Conservation (phyloP, 1,140 invertebrate genomes). For the Sesamia nonagrioides region DNA sequence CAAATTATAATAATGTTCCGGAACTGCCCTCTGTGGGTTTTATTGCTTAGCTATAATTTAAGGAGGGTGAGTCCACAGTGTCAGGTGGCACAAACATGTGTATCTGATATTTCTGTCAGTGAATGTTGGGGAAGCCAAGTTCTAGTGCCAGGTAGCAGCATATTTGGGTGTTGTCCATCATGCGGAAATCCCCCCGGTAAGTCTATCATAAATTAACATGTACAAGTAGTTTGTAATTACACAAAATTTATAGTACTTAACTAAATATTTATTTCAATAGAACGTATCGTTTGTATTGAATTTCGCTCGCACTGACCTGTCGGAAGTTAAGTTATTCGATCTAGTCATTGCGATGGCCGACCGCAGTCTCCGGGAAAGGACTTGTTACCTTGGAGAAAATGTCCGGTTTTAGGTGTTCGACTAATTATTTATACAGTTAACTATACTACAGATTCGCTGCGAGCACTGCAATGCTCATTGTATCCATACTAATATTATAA, state of each 20-base stretch:
- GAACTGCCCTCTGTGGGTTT: constrained; percentile 5
- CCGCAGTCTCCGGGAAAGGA: constrained; percentile 60
- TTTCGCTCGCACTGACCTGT: constrained; percentile 44
- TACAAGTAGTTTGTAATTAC: not conserved
- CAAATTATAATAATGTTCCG: not conserved
- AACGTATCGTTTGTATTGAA: constrained; percentile 33
- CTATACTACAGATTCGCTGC: not conserved
- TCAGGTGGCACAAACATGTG: constrained; percentile 71
- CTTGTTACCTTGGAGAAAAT: constrained; percentile 58
- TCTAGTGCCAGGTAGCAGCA: constrained; percentile 61
- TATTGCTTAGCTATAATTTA: constrained; percentile 51
- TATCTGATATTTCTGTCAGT: constrained; percentile 71
- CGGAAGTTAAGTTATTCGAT: constrained; percentile 53
- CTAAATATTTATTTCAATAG: not conserved
- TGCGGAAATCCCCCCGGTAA: constrained; percentile 65
- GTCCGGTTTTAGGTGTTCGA: constrained; percentile 49
- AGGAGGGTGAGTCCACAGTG: constrained; percentile 57
- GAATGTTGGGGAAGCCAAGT: constrained; percentile 70
- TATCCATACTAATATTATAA: no score
- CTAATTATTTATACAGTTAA: constrained; percentile 33
- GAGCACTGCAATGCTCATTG: no score
- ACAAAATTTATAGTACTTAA: not conserved
- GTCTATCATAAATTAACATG: not conserved
- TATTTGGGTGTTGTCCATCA: constrained; percentile 80
- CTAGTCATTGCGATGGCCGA: constrained; percentile 51